Base-by-base conservation (phyloP, 2,888 invertebrate genomes). In the Caenorhabditis drosophilae region DNA sequence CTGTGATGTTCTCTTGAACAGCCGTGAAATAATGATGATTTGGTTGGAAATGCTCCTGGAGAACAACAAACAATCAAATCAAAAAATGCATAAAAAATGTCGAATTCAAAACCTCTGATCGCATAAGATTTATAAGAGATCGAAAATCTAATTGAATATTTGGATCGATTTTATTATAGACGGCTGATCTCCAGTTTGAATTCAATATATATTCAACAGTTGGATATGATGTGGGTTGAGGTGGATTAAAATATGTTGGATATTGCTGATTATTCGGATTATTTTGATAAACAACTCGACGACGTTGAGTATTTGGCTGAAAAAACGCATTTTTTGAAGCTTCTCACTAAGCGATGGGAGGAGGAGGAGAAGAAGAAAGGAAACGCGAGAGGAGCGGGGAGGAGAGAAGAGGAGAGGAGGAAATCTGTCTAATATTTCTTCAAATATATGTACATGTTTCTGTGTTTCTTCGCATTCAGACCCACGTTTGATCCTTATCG, bases 11-110 rank as follows among this genome's bases (percentile, higher is more conserved):
- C 23, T 63, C 55, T 46, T 76, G 75, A 15, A 72, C 63, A 6
- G 56, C 55, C 18, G 57, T 57, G 52, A 72, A 67, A 50, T 72
- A 76, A 31, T 59, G 63, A 42, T 63, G 61, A 40, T 67, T 71
- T 22, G 67, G 52, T 25, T 57, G 52, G 7, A 58, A 47, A 18
- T 49, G 20, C 31, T 46, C 46, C 25, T 40, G 15, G 6, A 18
- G 20, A 40, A 40, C 6, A 20, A 7, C 15, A n/a, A 40, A 40
- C 9, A 40, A 20, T 16, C 9, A 40, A 9, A 9, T 15, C 20
- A 16, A 6, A n/a, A 20, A 9, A 40, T 9, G 26, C 6, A 26
- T 26, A n/a, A n/a, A n/a, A n/a, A n/a, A n/a, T n/a, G n/a, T n/a
- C n/a, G n/a, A n/a, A n/a, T n/a, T 12, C 22, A 45, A 11, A 45